Conservation (phyloP, 2,888 invertebrate species). For the Mayetiola destructor region DNA sequence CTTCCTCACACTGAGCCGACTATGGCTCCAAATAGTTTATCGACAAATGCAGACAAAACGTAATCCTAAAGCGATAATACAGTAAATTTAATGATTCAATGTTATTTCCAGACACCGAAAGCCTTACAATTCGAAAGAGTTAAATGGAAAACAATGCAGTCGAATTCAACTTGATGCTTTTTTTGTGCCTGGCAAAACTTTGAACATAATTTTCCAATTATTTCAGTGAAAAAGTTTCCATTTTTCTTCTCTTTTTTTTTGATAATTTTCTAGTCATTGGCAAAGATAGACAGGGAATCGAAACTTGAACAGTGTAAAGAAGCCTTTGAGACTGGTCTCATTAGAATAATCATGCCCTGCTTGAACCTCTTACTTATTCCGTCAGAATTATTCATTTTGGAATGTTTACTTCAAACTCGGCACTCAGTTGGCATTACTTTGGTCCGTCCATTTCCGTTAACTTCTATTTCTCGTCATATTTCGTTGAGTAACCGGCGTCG, state of each 20-base stretch:
- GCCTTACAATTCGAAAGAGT: neutral
- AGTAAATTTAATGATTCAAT: conserved; percentile 1
- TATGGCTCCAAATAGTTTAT: neutral
- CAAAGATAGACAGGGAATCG: neutral
- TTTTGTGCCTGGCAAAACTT: neutral
- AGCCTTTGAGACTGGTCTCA: neutral
- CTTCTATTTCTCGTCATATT: neutral
- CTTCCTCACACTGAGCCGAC: neutral
- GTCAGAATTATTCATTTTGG: neutral
- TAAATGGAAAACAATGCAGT: neutral
- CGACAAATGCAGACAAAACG: neutral
- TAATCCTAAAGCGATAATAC: too few species aligned
- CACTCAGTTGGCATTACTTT: neutral
- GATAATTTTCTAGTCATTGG: neutral
- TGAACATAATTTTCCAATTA: conserved; percentile 8
- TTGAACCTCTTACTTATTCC: neutral
- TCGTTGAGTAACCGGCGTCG: too few species aligned
- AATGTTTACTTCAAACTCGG: neutral
- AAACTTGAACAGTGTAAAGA: neutral
- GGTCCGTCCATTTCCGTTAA: neutral
- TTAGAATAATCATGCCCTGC: too few species aligned
- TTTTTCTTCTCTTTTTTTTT: neutral
- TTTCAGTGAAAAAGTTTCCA: too few species aligned
- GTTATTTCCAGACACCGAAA: neutral
- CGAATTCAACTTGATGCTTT: neutral